Evolutionary conservation across 2,113 vertebrate species (phyloP).

Genomic region (Ahaetulla prasina): DNA sequence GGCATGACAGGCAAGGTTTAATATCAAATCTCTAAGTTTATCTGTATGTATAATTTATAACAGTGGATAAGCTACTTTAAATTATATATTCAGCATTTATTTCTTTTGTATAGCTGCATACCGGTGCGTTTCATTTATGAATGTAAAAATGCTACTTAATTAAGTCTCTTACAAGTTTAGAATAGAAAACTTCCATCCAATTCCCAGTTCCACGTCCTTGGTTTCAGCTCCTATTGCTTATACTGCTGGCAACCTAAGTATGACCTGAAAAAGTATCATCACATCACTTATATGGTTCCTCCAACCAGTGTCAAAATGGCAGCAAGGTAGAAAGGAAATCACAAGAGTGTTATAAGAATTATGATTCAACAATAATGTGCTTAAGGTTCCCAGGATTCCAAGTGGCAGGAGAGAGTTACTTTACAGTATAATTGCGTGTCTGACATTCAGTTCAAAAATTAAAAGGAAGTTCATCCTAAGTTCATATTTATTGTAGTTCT

Average conservation of each 20-base stretch:
- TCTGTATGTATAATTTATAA: not conserved
- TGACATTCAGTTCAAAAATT: constrained; percentile 4
- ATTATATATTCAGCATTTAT: not conserved
- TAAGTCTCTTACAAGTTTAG: not conserved
- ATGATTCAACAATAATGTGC: constrained; percentile 24
- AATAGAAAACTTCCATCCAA: not conserved
- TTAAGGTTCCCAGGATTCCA: constrained; percentile 40
- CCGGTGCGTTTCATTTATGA: not conserved
- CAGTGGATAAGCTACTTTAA: not conserved
- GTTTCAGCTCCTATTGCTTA: not conserved
- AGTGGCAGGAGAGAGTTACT: constrained; percentile 23
- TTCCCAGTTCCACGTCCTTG: not conserved
- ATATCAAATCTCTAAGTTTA: not conserved
- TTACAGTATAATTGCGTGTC: constrained; percentile 9
- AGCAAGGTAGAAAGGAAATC: constrained; percentile 5
- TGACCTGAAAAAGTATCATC: not conserved
- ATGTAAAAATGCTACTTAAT: not conserved
- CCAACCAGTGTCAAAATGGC: constrained; percentile 38
- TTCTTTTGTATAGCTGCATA: not conserved
- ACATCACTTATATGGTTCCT: not conserved
- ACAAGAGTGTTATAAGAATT: constrained; percentile 11
- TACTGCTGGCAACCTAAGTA: not conserved
- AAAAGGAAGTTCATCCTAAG: constrained; percentile 19
- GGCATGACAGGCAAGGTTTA: not conserved
- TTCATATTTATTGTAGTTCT: constrained; percentile 45